A percentile compares a stretch with the other conserved stretches of the same genome.
These are phyloP conservation scores for Paedocypris sp. DNA, from an alignment of 2,113 vertebrate genomes.

Conservation along the genomic window DNA sequence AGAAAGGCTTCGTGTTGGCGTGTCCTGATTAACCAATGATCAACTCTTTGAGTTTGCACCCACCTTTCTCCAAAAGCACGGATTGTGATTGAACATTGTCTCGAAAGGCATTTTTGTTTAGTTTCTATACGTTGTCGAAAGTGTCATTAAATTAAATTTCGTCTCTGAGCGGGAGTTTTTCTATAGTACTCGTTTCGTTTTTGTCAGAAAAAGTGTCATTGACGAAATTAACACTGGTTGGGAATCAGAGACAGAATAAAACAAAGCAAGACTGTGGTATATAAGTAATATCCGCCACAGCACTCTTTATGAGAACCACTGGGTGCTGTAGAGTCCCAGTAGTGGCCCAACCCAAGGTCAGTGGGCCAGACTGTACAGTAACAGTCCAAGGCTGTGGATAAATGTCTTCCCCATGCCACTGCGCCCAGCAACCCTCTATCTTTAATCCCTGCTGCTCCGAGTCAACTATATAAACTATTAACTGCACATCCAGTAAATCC, in stretches of 20 bases:
- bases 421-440: slow-evolving; percentile 47
- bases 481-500: slow-evolving; percentile 64
- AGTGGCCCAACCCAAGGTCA: slow-evolving; percentile 28
- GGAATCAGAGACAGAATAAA: slow-evolving; percentile 11
- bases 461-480: slow-evolving; percentile 65
- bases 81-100: too few relatives aligned
- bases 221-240: too few relatives aligned
- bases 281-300: slow-evolving; percentile 20
- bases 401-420: slow-evolving; percentile 33
- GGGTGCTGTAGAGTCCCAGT: slow-evolving; percentile 13
- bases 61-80: too few relatives aligned
- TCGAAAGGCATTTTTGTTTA: too few relatives aligned
- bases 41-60: too few relatives aligned
- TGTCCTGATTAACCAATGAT: too few relatives aligned
- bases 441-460: slow-evolving; percentile 52
- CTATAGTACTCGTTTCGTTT: too few relatives aligned
- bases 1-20: too few relatives aligned
- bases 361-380: slow-evolving; percentile 17
- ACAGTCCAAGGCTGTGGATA: slow-evolving; percentile 30
- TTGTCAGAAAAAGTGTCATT: too few relatives aligned
- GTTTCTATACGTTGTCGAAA: too few relatives aligned
- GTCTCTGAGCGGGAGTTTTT: too few relatives aligned
- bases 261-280: background rate
- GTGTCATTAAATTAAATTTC: too few relatives aligned
- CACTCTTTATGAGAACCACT: slow-evolving; percentile 4